Percentiles rank a stretch among this genome's conserved stretches.
phyloP scores from a whole-genome alignment of 2,888 invertebrate genomes.

The Papilio gigon region DNA sequence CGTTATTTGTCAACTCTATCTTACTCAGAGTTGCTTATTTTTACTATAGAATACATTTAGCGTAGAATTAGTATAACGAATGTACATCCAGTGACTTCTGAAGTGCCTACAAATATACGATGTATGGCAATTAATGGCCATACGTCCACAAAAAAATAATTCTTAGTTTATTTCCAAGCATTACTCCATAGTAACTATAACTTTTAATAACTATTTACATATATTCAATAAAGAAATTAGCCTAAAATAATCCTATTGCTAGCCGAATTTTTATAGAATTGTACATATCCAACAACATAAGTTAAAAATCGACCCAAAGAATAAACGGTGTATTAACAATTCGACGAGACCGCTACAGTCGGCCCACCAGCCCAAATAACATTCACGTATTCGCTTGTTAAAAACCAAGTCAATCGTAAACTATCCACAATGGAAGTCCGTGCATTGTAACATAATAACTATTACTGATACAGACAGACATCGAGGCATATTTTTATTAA shows the following conservation, averaged over 20 bases:
- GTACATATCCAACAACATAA: background rate
- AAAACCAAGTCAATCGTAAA: conserved; percentile 73
- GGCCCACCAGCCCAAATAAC: conserved; percentile 13
- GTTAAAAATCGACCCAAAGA: conserved; percentile 27
- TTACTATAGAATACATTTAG: no score
- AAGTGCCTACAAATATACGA: no score
- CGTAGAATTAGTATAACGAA: no score
- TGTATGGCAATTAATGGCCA: no score
- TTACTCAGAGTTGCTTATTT: no score
- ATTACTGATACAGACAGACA: conserved; percentile 71
- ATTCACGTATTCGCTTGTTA: conserved; percentile 56
- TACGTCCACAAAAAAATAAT: no score
- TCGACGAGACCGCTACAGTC: conserved; percentile 37
- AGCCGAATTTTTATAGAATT: no score
- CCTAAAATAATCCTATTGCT: background rate
- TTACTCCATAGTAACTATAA: no score
- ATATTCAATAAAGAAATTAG: background rate
- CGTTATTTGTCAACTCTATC: no score
- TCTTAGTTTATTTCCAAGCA: no score
- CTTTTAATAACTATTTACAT: background rate
- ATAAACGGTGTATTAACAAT: conserved; percentile 27
- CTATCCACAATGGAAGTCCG: conserved; percentile 67
- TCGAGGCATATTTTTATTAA: conserved; percentile 81
- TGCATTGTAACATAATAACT: conserved; percentile 73
- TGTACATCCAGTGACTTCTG: no score